These are phyloP conservation scores for Rhinolophus sinicus DNA, from an alignment of 2,113 vertebrate species.

Conservation along the genomic window DNA sequence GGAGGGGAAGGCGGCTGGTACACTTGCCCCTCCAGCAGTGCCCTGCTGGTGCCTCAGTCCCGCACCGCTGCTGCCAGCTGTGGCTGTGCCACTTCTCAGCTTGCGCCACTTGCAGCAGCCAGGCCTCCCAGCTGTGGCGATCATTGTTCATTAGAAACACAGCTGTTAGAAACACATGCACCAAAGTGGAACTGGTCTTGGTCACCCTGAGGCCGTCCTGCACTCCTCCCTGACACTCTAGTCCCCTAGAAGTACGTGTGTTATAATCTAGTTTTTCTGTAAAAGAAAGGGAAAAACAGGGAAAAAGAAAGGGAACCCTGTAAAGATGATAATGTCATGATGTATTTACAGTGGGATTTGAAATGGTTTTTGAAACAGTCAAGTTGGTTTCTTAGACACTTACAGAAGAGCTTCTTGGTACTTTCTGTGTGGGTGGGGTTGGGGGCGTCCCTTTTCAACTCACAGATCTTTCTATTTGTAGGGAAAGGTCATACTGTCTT, in stretches of 20 bases:
- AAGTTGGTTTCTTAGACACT: not conserved
- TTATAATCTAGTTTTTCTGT: not conserved
- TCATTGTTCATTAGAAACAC: not conserved
- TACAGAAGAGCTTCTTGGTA: not conserved
- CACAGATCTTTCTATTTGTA: not conserved
- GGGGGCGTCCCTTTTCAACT: not conserved
- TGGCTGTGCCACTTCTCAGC: not conserved
- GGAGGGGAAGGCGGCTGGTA: not conserved
- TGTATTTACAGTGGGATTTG: not conserved
- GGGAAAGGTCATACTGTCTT: not conserved
- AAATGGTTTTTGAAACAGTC: conserved; percentile 18
- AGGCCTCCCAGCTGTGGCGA: fast-evolving
- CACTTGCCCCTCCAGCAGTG: fast-evolving
- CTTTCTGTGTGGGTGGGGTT: not conserved
- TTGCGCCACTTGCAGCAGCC: fast-evolving
- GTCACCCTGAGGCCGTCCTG: fast-evolving
- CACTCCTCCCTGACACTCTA: not conserved
- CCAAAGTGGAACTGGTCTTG: not conserved
- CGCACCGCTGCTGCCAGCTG: not conserved
- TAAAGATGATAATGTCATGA: not conserved
- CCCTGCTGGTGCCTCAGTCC: not conserved
- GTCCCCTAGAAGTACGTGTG: not conserved
- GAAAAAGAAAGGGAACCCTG: not conserved
- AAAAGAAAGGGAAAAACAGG: not conserved
- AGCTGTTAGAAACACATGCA: not conserved